Conservation (phyloP, 64 coral and sea anemone species). For the Pocillopora damicornis region DNA sequence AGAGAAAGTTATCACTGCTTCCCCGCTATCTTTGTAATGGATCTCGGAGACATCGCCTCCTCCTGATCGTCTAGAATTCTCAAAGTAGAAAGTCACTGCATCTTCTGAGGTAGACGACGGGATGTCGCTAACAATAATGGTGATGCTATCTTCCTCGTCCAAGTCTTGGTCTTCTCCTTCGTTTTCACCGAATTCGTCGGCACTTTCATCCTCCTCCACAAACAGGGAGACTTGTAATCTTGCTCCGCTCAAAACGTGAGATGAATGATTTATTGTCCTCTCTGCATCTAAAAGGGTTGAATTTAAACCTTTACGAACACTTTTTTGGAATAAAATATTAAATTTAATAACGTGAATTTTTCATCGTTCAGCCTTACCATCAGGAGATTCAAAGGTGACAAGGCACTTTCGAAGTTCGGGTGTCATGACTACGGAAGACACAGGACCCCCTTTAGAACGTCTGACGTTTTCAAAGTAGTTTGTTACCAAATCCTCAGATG, state of each 20-base stretch:
- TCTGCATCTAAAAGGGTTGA: conserved; percentile 1
- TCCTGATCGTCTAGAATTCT: conserved; percentile 49
- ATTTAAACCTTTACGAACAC: not conserved
- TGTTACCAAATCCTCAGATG: conserved; percentile 3
- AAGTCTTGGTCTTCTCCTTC: not conserved
- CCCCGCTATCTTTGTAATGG: not conserved
- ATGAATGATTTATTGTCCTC: not conserved
- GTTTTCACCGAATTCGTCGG: not conserved
- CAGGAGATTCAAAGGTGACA: conserved; percentile 4
- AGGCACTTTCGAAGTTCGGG: not conserved
- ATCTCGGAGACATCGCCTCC: conserved; percentile 39
- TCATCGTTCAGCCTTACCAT: not conserved
- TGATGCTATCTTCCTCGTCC: not conserved
- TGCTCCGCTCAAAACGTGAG: not conserved
- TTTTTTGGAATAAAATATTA: not conserved
- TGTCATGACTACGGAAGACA: not conserved
- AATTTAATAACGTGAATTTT: not conserved
- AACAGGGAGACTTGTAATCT: not conserved
- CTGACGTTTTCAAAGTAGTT: conserved; percentile 38
- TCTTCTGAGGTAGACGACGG: conserved; percentile 30
- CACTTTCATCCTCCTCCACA: not conserved
- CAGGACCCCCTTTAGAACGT: conserved; percentile 28
- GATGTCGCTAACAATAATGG: conserved; percentile 39
- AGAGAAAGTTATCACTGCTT: not conserved
- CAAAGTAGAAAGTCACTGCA: conserved; percentile 49